Conservation (phyloP, 2,113 vertebrate genomes). For the Drymodes brunneopygia region DNA sequence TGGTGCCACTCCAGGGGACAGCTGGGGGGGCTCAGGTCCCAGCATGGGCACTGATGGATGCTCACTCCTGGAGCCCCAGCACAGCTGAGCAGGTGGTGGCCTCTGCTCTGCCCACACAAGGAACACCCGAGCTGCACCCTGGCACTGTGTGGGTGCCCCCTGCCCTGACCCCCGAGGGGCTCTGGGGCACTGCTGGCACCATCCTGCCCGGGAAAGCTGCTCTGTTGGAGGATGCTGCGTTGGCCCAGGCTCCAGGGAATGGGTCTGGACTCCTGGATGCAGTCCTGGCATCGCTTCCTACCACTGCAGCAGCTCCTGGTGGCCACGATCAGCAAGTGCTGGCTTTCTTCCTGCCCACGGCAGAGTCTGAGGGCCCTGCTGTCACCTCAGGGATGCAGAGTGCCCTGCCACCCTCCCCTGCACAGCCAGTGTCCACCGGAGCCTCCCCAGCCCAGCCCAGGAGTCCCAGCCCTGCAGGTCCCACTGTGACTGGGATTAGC, state of each 20-base stretch:
- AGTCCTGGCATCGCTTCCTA: fast-evolving
- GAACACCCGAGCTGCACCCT: fast-evolving
- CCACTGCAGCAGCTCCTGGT: fast-evolving
- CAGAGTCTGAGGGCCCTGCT: fast-evolving
- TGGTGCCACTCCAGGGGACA: not conserved
- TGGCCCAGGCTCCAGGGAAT: not conserved
- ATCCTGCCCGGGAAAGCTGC: not conserved
- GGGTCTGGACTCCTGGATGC: not conserved
- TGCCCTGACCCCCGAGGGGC: not conserved
- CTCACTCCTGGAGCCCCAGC: not conserved
- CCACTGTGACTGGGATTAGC: not conserved
- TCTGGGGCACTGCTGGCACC: not conserved
- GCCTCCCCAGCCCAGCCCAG: not conserved
- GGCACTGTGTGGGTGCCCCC: not conserved
- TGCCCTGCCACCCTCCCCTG: not conserved
- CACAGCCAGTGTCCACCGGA: fast-evolving
- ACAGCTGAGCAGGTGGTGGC: not conserved
- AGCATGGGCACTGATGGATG: fast-evolving
- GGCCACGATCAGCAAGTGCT: fast-evolving
- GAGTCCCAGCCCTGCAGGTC: not conserved
- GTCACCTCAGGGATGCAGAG: fast-evolving
- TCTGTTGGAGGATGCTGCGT: fast-evolving
- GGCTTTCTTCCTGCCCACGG: not conserved
- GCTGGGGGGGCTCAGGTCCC: fast-evolving
- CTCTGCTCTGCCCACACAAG: not conserved